phyloP scores from a whole-genome alignment of 37 sponge, comb jelly and placozoan genomes.

The Spongilla lacustris region DNA sequence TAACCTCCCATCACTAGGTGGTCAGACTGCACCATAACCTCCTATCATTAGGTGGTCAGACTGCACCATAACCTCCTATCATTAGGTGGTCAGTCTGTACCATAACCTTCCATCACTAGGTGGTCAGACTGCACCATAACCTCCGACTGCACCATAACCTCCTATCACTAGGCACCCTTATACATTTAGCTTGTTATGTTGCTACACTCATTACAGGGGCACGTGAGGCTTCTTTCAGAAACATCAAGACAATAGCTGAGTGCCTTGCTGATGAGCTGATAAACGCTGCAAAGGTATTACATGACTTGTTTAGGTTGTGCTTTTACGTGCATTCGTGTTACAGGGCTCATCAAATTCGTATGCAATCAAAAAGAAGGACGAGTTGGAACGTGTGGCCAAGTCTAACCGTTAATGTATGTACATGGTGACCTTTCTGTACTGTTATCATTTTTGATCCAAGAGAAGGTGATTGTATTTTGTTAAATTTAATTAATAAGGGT shows the following conservation, averaged over 20 bases:
- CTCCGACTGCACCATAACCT: too few relatives aligned
- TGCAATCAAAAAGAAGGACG: slow-evolving; percentile 99
- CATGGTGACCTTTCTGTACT: background rate
- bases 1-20: too few relatives aligned
- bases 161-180: too few relatives aligned
- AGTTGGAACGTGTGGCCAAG: slow-evolving; percentile 98
- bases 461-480: too few relatives aligned
- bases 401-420: slow-evolving; percentile 90
- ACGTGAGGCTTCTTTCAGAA: slow-evolving; percentile 96
- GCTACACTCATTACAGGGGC: slow-evolving; percentile 86
- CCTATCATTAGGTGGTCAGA: too few relatives aligned
- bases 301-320: background rate
- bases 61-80: too few relatives aligned
- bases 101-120: too few relatives aligned
- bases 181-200: too few relatives aligned
- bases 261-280: slow-evolving; percentile 99
- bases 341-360: slow-evolving; percentile 98
- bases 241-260: slow-evolving; percentile 98
- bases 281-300: slow-evolving; percentile 93
- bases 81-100: too few relatives aligned
- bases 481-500: too few relatives aligned
- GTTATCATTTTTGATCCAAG: background rate
- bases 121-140: too few relatives aligned
- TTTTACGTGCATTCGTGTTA: background rate
- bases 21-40: too few relatives aligned